phyloP scores from a whole-genome alignment of 2,113 vertebrate genomes.

The Microcebus tavaratra region DNA sequence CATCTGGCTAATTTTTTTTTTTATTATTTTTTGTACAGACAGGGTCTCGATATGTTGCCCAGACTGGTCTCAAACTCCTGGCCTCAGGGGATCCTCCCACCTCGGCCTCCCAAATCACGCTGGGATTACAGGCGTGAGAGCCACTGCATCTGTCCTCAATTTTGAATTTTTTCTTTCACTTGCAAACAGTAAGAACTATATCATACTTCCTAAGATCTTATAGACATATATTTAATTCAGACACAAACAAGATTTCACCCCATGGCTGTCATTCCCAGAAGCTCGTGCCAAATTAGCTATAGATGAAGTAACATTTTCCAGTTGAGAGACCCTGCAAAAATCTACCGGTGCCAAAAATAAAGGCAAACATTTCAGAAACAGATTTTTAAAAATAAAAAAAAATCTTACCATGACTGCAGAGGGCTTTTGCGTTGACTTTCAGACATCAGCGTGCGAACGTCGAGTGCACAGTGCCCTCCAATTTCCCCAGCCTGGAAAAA shows the following conservation, averaged over 20 bases:
- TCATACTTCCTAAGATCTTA: background rate
- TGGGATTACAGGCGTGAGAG: too few relatives aligned
- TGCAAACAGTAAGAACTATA: background rate
- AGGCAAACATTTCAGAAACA: slow-evolving; percentile 13
- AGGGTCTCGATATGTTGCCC: too few relatives aligned
- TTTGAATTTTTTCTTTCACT: slow-evolving; percentile 5
- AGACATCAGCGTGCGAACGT: slow-evolving; percentile 83
- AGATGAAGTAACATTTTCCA: slow-evolving; percentile 41
- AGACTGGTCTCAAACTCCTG: too few relatives aligned
- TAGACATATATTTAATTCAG: background rate
- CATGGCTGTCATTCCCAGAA: background rate
- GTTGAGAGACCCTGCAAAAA: background rate
- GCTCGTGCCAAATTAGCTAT: background rate
- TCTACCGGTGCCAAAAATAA: background rate
- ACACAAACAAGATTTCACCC: background rate
- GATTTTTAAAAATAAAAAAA: background rate
- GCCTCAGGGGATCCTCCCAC: too few relatives aligned
- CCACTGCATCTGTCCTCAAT: too few relatives aligned
- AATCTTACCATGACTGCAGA: slow-evolving; percentile 95
- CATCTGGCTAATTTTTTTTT: too few relatives aligned
- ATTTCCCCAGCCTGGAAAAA: slow-evolving; percentile 93
- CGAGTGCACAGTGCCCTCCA: slow-evolving; percentile 91
- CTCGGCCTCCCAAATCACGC: too few relatives aligned
- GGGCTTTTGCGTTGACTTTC: slow-evolving; percentile 96
- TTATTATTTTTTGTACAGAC: too few relatives aligned